Evolutionary conservation across 2,888 invertebrate genomes (phyloP).

Genomic region (Epistrophella euchroma): DNA sequence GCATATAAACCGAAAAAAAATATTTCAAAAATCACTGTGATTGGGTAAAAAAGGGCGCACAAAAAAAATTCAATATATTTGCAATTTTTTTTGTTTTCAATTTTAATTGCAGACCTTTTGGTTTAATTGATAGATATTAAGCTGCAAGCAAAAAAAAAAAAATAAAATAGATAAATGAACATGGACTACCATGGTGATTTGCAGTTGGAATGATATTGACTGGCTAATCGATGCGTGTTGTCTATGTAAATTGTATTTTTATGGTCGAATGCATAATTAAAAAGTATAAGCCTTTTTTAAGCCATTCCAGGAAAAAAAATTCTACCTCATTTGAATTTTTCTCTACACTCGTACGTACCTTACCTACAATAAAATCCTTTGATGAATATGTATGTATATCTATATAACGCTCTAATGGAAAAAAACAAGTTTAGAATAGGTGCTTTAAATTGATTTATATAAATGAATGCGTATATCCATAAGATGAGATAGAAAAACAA

Average conservation of each 20-base stretch:
- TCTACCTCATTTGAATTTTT: constrained; percentile 7
- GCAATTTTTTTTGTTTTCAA: constrained; percentile 8
- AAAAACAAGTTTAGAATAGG: not conserved
- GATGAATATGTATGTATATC: not conserved
- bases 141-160: not conserved
- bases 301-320: not conserved
- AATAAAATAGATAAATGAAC: not conserved
- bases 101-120: constrained; percentile 32
- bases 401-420: not conserved
- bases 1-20: constrained; percentile 26
- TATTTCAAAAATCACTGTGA: constrained; percentile 29
- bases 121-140: constrained; percentile 5
- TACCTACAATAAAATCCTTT: not conserved
- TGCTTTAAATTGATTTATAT: constrained; percentile 19
- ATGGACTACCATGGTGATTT: not conserved
- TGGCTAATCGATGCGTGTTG: constrained; percentile 37
- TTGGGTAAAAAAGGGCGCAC: constrained; percentile 1
- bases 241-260: constrained; percentile 35
- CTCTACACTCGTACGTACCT: not conserved
- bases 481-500: not conserved
- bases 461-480: constrained; percentile 7
- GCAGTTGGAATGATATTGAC: not conserved
- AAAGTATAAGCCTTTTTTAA: not conserved
- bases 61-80: constrained; percentile 24
- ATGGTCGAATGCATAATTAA: constrained; percentile 36